These are phyloP conservation scores for Aradus depressus DNA, from an alignment of 2,888 invertebrate genomes.

Conservation along the genomic window DNA sequence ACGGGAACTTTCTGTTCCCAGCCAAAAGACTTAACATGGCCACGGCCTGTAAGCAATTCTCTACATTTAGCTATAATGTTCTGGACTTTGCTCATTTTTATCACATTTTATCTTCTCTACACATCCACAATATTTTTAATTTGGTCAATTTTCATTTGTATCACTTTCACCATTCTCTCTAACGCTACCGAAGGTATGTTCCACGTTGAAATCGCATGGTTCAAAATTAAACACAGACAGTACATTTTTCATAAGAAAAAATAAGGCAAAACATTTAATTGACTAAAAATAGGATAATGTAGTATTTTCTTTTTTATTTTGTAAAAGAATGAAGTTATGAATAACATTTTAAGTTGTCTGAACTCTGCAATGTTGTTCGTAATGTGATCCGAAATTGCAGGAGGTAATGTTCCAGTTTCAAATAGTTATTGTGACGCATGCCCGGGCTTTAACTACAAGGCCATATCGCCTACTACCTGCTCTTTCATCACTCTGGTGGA, in stretches of 20 bases:
- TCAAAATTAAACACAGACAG: conserved; percentile 16
- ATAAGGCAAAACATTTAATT: neutral
- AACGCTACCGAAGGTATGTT: conserved; percentile 26
- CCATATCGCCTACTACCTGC: too few species aligned
- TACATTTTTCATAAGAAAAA: conserved; percentile 1
- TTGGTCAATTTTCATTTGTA: conserved; percentile 21
- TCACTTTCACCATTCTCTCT: conserved; percentile 23
- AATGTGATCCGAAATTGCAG: too few species aligned
- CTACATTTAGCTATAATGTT: conserved; percentile 48
- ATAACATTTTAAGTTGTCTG: too few species aligned
- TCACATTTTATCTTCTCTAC: conserved; percentile 21
- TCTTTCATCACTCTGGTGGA: too few species aligned
- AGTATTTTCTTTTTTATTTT: too few species aligned
- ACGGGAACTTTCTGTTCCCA: conserved; percentile 17
- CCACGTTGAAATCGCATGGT: conserved; percentile 26
- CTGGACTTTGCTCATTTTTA: conserved; percentile 43
- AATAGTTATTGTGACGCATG: too few species aligned
- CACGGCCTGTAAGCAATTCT: conserved; percentile 33
- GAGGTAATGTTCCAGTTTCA: too few species aligned
- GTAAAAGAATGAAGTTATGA: too few species aligned
- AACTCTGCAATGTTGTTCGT: too few species aligned
- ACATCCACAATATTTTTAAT: conserved; percentile 20
- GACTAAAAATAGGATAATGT: too few species aligned
- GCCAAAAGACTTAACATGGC: conserved; percentile 20
- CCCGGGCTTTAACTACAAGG: too few species aligned